phyloP scores from a whole-genome alignment of 2,888 invertebrate species.

The Drosophila gaucha region DNA sequence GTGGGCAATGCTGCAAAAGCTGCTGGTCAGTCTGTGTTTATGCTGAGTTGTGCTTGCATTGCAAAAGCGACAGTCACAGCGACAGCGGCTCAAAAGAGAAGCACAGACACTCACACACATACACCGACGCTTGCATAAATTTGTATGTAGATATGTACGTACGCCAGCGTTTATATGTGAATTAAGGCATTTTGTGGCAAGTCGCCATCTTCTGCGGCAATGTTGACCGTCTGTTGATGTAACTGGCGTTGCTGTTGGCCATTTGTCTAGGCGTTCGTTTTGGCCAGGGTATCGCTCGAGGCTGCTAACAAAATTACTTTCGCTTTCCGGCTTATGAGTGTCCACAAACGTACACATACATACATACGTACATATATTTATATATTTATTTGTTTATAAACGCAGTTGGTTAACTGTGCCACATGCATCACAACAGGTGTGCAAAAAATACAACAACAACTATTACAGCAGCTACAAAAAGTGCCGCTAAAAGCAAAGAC shows the following conservation, averaged over 20 bases:
- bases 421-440: conserved; percentile 61
- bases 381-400: conserved; percentile 10
- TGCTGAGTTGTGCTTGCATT: conserved; percentile 49
- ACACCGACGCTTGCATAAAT: background rate
- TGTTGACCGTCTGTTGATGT: conserved; percentile 62
- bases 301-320: conserved; percentile 69
- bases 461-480: conserved; percentile 19
- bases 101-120: conserved; percentile 26
- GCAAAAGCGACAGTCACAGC: conserved; percentile 36
- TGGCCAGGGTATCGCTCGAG: conserved; percentile 43
- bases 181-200: conserved; percentile 59
- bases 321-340: conserved; percentile 64
- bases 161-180: conserved; percentile 23
- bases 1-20: conserved; percentile 33
- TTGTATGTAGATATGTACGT: background rate
- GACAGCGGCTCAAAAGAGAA: conserved; percentile 31
- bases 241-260: conserved; percentile 51
- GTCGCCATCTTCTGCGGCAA: conserved; percentile 50
- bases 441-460: conserved; percentile 43
- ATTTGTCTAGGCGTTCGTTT: conserved; percentile 60
- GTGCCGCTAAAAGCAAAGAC: conserved; percentile 20
- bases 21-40: conserved; percentile 23
- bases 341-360: background rate
- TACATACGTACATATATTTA: background rate
- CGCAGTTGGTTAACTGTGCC: conserved; percentile 41